Evolutionary conservation across 2,797 vertebrate genomes (phyloP), one percentile per base, ranked within the genome.

Genomic region (Periophthalmus magnuspinnatus): DNA sequence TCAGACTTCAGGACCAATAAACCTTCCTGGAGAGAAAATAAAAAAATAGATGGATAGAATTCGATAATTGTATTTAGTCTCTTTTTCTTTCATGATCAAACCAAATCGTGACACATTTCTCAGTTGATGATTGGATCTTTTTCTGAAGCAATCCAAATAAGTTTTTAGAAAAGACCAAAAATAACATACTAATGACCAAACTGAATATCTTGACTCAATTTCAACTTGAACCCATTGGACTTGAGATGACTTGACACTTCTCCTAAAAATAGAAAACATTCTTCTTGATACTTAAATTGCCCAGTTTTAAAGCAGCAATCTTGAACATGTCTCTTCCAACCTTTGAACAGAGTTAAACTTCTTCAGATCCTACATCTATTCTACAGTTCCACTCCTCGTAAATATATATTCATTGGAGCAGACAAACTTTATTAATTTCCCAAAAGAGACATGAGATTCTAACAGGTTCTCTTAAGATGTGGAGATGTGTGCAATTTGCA

Each of bases 1-100:
- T 97, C 95, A 84, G 96, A 97, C 70, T 94, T 94, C 86, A 98
- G 93, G 81, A 96, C 89, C 93, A 98, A 86, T 82, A 94, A 88
- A 83, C 94, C 96, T 89, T 96, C 96, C 96, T 98, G 85, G 79
- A 89, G 89, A 6, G 6, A 28, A 22, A 48, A 47, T 4, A 28
- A 24, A 22, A 19, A 52, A n/a, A n/a, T n/a, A n/a, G n/a, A n/a
- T n/a, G n/a, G n/a, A n/a, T n/a, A n/a, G n/a, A n/a, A n/a, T n/a
- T n/a, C n/a, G n/a, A 50, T n/a, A 19, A 19, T n/a, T 9, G 19
- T 9, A 9, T 21, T 50, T 48, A 50, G 7, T n/a, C 48, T 50
- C 19, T 50, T 52, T 21, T 21, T 19, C 19, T 21, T 21, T 52
- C 50, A 9, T 45, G 41, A 45, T 52, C 50, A 52, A 21, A 52